phyloP scores from a whole-genome alignment of 1,140 invertebrate genomes.

The Magallana ariakensis region DNA sequence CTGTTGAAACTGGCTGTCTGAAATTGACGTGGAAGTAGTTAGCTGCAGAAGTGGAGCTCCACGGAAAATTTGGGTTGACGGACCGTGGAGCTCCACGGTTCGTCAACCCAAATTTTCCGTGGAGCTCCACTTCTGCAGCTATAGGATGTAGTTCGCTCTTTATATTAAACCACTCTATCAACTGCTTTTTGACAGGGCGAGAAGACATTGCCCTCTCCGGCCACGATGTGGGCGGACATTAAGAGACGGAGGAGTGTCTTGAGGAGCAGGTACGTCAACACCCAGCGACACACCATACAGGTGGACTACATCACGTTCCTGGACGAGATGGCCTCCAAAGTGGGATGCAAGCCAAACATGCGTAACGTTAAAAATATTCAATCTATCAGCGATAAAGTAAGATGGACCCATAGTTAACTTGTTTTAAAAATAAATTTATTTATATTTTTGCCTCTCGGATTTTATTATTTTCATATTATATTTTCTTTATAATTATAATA shows the following conservation, averaged over 20 bases:
- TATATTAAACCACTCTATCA: no score
- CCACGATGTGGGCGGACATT: slow-evolving; percentile 63
- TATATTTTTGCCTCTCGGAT: neutral
- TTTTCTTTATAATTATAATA: neutral
- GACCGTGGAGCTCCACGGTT: no score
- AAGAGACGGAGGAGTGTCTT: slow-evolving; percentile 47
- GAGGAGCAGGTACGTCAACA: slow-evolving; percentile 56
- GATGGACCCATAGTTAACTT: neutral
- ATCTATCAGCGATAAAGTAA: neutral
- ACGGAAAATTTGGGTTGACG: no score
- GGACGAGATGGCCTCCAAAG: slow-evolving; percentile 78
- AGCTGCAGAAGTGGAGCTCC: no score
- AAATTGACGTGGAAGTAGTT: no score
- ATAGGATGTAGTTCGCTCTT: no score
- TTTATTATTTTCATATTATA: neutral
- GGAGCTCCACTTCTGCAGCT: no score
- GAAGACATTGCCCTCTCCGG: slow-evolving; percentile 45
- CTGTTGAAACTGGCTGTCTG: no score
- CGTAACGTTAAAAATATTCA: slow-evolving; percentile 47
- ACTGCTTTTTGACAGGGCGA: neutral
- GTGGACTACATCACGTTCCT: slow-evolving; percentile 79
- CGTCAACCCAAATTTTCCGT: no score
- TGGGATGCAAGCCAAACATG: slow-evolving; percentile 78
- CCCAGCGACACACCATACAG: slow-evolving; percentile 69
- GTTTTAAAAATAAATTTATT: neutral